Conservation (phyloP, 2,888 invertebrate species). For the Lasius fuliginosus region DNA sequence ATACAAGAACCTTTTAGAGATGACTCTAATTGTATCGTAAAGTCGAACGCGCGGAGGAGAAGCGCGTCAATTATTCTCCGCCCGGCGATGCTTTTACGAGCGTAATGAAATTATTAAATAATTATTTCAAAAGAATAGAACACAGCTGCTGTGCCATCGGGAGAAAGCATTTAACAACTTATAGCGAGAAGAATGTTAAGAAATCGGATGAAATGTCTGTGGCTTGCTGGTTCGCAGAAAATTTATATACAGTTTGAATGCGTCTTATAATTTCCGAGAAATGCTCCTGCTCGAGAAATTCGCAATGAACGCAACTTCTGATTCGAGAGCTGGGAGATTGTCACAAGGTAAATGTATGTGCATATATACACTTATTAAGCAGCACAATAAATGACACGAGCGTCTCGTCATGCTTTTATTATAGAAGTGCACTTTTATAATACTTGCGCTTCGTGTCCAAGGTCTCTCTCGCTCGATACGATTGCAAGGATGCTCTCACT, state of each 20-base stretch:
- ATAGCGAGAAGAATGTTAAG: background rate
- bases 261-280: background rate
- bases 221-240: background rate
- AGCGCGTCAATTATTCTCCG: constrained; percentile 38
- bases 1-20: constrained; percentile 36
- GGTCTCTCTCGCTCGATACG: constrained; percentile 10
- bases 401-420: constrained; percentile 40
- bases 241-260: constrained; percentile 11
- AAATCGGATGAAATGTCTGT: background rate
- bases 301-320: constrained; percentile 27
- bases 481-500: constrained; percentile 15
- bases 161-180: constrained; percentile 29
- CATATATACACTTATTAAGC: background rate
- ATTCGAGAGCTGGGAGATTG: constrained; percentile 30
- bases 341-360: constrained; percentile 35
- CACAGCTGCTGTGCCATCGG: background rate
- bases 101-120: constrained; percentile 16
- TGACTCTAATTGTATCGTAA: constrained; percentile 37
- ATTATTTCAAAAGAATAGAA: constrained; percentile 28
- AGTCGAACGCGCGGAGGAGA: constrained; percentile 31
- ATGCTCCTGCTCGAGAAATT: constrained; percentile 21
- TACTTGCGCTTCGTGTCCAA: constrained; percentile 15
- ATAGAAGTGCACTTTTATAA: constrained; percentile 26
- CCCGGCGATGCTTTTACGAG: constrained; percentile 35
- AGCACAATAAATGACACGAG: background rate